Base-by-base conservation (phyloP, 2,888 invertebrate genomes). In the Pherbina coryleti region DNA sequence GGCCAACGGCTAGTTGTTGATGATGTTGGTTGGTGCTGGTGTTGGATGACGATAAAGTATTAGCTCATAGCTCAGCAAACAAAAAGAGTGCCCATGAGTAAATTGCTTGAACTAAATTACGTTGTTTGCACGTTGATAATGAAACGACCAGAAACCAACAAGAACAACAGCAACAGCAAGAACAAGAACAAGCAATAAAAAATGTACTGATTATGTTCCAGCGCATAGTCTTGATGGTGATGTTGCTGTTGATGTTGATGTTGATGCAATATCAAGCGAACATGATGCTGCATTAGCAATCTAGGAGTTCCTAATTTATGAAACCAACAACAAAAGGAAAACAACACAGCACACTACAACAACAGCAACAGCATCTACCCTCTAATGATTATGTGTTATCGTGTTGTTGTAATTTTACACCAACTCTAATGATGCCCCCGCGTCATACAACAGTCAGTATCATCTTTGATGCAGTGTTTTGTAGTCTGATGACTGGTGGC, bases 361-460 rank as follows among this genome's bases (percentile, higher is more conserved):
- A 60, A 28, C 66, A 53, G 5, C 71, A 77, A 69, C 78, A 81
- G 82, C 84, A n/a, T n/a, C n/a, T n/a, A n/a, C n/a, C n/a, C n/a
- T 81, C 83, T 85, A 86, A 86, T 86, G 86, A 86, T 86, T 85
- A 86, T 84, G 85, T 85, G 86, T 86, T 85, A 86, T 86, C 86
- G 83, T 84, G 85, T 85, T 84, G 85, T 86, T 85, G 85, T 84
- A 86, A 86, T 86, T 86, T 86, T 85, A 84, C 86, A 85, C 83
- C 79, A 83, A 75, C 84, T 83, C 84, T 84, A 86, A 85, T 85
- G 85, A 86, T 80, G 84, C 75, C 78, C 76, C 77, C 74, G 49
- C 76, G 67, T 55, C 31, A 82, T 49, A 22, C 57, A 25, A 19
- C 22, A 25, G 22, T 25, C 60, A 28, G 28, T 25, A 28, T 60